A percentile compares a stretch with the other conserved stretches of the same genome.
These are phyloP conservation scores for Aviceda subcristata DNA, from an alignment of 2,113 vertebrate genomes.

Conservation along the genomic window DNA sequence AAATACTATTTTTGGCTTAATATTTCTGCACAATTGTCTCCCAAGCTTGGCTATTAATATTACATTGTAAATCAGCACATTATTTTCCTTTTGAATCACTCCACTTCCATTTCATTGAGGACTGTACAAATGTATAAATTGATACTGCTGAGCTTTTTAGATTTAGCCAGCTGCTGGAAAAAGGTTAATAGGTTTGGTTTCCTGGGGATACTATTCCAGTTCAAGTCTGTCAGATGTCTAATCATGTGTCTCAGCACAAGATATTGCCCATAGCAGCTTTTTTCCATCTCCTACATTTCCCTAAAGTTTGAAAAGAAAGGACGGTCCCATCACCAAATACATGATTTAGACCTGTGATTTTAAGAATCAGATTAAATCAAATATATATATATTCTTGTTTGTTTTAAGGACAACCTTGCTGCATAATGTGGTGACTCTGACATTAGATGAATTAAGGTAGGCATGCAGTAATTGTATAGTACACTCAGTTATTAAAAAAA, in stretches of 20 bases:
- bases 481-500: background rate
- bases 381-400: background rate
- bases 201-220: constrained; percentile 12
- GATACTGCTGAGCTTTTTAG: constrained; percentile 22
- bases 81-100: constrained; percentile 17
- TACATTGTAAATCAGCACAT: background rate
- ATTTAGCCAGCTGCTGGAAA: constrained; percentile 24
- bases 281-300: background rate
- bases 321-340: background rate
- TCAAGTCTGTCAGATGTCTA: constrained; percentile 30
- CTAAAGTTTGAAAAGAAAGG: background rate
- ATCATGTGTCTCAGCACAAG: constrained; percentile 8
- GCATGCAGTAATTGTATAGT: background rate
- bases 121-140: constrained; percentile 32
- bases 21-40: background rate
- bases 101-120: constrained; percentile 8
- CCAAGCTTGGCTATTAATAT: background rate
- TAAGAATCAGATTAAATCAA: background rate
- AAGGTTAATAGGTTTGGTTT: constrained; percentile 60
- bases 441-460: background rate
- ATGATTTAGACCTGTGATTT: background rate
- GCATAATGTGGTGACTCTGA: background rate
- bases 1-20: background rate
- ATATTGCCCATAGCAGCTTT: background rate
- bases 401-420: background rate